Base-by-base conservation (phyloP, 1,140 invertebrate species). In the Leptopilina boulardi region DNA sequence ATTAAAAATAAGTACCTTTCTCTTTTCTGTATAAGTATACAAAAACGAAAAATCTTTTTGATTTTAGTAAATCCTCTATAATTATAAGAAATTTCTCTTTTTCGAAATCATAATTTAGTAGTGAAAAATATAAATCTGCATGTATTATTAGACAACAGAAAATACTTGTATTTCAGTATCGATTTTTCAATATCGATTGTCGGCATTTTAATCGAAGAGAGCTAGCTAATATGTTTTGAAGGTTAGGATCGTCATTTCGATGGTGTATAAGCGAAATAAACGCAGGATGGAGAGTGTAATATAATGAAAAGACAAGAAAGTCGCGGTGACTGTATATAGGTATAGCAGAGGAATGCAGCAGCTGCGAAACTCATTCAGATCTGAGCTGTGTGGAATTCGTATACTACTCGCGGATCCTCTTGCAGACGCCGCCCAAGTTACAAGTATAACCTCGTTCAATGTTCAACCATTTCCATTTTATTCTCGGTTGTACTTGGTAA, bases 351-450 rank as follows among this genome's bases (percentile, higher is more conserved):
- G 88, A 89, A 89, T 89, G 87, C 86, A 86, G 88, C 89, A 89
- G 89, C 88, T 89, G 89, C 87, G 85, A 84, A 82, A 82, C 87
- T 89, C 89, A 90, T 90, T 90, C 89, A 90, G 87, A 87, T 89
- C 82, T 84, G 83, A 84, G 81, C 81, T 80, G 84, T 80, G 84
- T 83, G 87, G 87, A 90, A 89, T 90, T 89, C 87, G 85, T 89
- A 89, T 87, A 8, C 5, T 87, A 89, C 84, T 74, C 83, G 83
- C 74, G 74, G 78, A 73, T 74, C 76, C 80, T 81, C 83, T 85
- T 80, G 82, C 84, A 83, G 83, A 85, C 82, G 83, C 85, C 85
- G 85, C 83, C 85, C 84, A 86, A 87, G 84, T 84, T 87, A 87
- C 86, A 86, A 88, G 87, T 88, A 86, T 87, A 88, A 88, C 81